Base-by-base conservation (phyloP, 2,888 invertebrate species). In the Drosophila borealis region DNA sequence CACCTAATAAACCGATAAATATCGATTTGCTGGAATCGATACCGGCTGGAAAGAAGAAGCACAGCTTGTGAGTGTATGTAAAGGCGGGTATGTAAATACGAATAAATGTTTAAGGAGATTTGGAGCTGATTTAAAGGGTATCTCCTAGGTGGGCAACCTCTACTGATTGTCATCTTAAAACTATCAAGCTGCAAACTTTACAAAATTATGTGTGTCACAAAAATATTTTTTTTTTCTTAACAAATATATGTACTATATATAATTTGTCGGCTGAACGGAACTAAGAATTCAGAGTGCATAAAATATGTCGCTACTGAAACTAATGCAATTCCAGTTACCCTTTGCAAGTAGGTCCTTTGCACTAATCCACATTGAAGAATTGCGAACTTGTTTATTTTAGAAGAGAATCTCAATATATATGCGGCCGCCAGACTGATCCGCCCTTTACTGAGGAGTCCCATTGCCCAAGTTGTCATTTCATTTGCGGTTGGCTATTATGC, bases 401-500 rank as follows among this genome's bases (percentile, higher is more conserved):
- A 36, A 36, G 45, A 41, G 4, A 63, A 49, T 53, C 17, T 50
- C 4, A 72, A 54, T 6, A 13, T 74, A 3, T 19, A 48, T 46
- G 67, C 66, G 4, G 70, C 66, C 11, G 25, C 53, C 0, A 51
- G 49, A n/a, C n/a, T 66, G 29, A 13, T 89, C 0, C 29, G 41
- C 0, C 72, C 82, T 1, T 3, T 73, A 36, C 21, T 85, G 0
- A 68, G 42, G 10, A 84, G 49, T 53, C 73, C 77, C 11, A 13
- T 85, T 41, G 54, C 74, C 3, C 79, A 88, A 29, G 59, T 74
- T 17, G 8, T 84, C 0, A 42, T 85, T 5, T 88, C 79, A 2
- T 81, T 85, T 53, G 42, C 74, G 11, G 10, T 84, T 13, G 88
- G 89, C n/a, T 88, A 79, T 48, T 81, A 65, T 65, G 82, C 70